A percentile compares a stretch with the other conserved stretches of the same genome.
Conservation (phyloP, 2,888 invertebrate genomes). For the Gortyna flavago region DNA sequence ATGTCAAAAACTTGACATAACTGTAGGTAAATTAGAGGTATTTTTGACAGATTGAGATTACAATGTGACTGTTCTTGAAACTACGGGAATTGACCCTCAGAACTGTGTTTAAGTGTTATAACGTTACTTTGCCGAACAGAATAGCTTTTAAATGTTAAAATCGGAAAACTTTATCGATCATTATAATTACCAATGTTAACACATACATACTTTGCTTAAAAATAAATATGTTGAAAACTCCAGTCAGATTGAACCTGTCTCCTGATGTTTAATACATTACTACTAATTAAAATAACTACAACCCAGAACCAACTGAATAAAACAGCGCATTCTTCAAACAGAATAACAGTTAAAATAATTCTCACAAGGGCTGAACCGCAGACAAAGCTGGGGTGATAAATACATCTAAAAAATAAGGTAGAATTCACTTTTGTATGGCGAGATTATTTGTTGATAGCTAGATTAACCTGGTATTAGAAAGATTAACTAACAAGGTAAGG, state of each 20-base stretch:
- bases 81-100: too few species aligned
- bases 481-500: conserved; percentile 14
- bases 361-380: not conserved
- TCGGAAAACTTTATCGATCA: too few species aligned
- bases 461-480: conserved; percentile 25
- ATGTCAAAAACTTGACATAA: too few species aligned
- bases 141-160: too few species aligned
- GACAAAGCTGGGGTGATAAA: not conserved
- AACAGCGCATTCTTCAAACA: not conserved
- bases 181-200: too few species aligned
- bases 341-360: not conserved
- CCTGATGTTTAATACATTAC: too few species aligned
- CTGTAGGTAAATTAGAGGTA: too few species aligned
- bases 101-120: too few species aligned
- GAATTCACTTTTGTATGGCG: not conserved
- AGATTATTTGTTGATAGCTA: conserved; percentile 28
- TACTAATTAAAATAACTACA: not conserved
- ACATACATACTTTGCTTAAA: not conserved
- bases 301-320: not conserved
- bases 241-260: not conserved
- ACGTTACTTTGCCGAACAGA: too few species aligned
- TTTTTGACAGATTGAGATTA: too few species aligned
- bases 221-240: not conserved
- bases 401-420: not conserved
- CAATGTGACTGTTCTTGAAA: too few species aligned